phyloP scores from a whole-genome alignment of 2,888 invertebrate species.

The Conus canariensis region DNA sequence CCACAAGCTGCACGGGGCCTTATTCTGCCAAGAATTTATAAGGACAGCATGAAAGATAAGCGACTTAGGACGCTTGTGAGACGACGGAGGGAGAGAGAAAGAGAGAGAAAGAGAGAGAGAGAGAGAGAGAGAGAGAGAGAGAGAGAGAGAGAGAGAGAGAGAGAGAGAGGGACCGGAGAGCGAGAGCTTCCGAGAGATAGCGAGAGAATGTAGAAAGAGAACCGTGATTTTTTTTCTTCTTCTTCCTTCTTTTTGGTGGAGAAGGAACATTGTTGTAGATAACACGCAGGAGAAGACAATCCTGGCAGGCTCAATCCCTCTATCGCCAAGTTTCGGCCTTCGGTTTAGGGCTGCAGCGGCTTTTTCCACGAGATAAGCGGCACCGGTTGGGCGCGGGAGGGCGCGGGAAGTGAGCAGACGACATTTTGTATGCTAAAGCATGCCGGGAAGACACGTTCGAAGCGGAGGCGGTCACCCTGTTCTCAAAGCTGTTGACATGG shows the following conservation, averaged over 20 bases:
- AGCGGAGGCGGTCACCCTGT: not conserved
- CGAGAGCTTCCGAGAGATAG: constrained; percentile 5
- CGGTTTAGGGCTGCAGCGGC: constrained; percentile 31
- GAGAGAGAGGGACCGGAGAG: not conserved
- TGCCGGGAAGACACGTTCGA: not conserved
- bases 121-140: constrained; percentile 5
- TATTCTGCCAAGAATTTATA: constrained; percentile 33
- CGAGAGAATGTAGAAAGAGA: not conserved
- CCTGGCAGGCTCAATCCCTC: constrained; percentile 32
- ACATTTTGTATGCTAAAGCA: constrained; percentile 20
- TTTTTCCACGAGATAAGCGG: constrained; percentile 35
- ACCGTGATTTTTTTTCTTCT: constrained; percentile 2
- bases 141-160: not conserved
- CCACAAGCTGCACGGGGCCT: constrained; percentile 24
- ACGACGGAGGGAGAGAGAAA: not conserved
- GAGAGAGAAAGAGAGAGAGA: not conserved
- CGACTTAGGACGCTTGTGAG: constrained; percentile 38
- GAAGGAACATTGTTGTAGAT: constrained; percentile 40
- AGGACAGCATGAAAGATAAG: constrained; percentile 38
- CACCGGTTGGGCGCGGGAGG: not conserved
- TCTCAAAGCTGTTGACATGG: not conserved
- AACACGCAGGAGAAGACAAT: constrained; percentile 15
- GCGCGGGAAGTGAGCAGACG: not conserved
- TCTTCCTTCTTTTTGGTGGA: not conserved
- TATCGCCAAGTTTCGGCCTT: constrained; percentile 28